Percentiles rank a stretch among this genome's conserved stretches.
These are phyloP conservation scores for Drosophila yakuba DNA, from an alignment of 1,140 invertebrate genomes.

Conservation along the genomic window DNA sequence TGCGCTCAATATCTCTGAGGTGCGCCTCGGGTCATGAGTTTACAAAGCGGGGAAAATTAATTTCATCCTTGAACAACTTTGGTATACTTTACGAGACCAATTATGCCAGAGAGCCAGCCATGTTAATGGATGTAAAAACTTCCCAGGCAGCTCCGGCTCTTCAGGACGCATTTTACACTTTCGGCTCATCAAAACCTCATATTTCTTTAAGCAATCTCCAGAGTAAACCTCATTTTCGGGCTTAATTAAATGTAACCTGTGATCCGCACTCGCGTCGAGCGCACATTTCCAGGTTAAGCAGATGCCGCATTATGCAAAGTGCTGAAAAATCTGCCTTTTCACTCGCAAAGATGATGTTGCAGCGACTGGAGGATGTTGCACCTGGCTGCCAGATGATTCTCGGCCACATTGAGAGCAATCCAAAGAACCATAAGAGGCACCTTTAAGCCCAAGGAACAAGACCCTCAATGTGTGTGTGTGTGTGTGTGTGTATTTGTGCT, in stretches of 20 bases:
- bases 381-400: conserved; percentile 10
- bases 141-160: background rate
- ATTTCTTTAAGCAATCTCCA: conserved; percentile 44
- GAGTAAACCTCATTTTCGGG: conserved; percentile 65
- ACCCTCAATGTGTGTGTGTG: background rate
- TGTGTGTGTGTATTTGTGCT: conserved; percentile 4
- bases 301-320: conserved; percentile 67
- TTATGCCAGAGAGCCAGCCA: conserved; percentile 5
- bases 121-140: conserved; percentile 16
- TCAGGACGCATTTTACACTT: conserved; percentile 18
- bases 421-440: background rate
- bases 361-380: conserved; percentile 37
- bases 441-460: conserved; percentile 15
- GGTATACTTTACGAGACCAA: background rate
- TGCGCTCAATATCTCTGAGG: background rate
- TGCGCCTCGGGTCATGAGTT: background rate
- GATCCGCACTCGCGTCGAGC: conserved; percentile 59
- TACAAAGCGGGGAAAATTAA: conserved; percentile 13
- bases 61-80: conserved; percentile 8
- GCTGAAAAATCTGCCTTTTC: conserved; percentile 11
- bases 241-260: conserved; percentile 74
- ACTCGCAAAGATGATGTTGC: conserved; percentile 5
- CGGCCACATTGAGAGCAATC: conserved; percentile 8
- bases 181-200: conserved; percentile 20
- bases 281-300: conserved; percentile 65